These are phyloP conservation scores for Euzophera pinguis DNA, from an alignment of 2,888 invertebrate genomes.

Conservation along the genomic window DNA sequence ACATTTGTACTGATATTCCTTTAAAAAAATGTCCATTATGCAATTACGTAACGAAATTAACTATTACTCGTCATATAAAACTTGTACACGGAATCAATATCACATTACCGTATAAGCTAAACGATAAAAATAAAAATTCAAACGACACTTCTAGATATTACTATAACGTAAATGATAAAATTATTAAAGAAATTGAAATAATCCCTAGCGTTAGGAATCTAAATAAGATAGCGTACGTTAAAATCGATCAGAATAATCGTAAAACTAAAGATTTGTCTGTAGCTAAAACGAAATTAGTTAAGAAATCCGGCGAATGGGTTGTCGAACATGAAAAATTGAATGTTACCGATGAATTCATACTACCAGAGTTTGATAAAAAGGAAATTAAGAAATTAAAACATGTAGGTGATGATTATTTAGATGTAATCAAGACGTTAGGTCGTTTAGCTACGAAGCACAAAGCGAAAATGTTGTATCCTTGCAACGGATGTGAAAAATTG, in stretches of 20 bases:
- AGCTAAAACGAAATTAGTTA: slow-evolving; percentile 49
- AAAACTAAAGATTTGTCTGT: slow-evolving; percentile 34
- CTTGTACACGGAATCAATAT: slow-evolving; percentile 37
- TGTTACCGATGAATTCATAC: slow-evolving; percentile 26
- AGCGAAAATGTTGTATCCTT: slow-evolving; percentile 52
- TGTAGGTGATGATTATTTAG: slow-evolving; percentile 36
- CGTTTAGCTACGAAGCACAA: slow-evolving; percentile 42
- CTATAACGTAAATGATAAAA: slow-evolving; percentile 35
- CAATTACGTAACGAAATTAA: slow-evolving; percentile 36
- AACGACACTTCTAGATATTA: slow-evolving; percentile 39
- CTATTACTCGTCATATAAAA: slow-evolving; percentile 39
- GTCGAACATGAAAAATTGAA: slow-evolving; percentile 43
- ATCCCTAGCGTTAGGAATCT: slow-evolving; percentile 58
- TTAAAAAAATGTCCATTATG: slow-evolving; percentile 62
- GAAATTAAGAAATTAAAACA: slow-evolving; percentile 29
- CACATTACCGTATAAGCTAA: slow-evolving; percentile 32
- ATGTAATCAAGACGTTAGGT: slow-evolving; percentile 43
- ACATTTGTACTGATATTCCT: slow-evolving; percentile 45
- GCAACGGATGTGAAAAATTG: slow-evolving; percentile 55
- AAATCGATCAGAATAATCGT: slow-evolving; percentile 45
- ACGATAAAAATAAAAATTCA: slow-evolving; percentile 32
- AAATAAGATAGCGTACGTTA: slow-evolving; percentile 44
- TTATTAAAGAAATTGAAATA: slow-evolving; percentile 41
- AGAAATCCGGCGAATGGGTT: slow-evolving; percentile 52
- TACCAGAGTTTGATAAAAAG: slow-evolving; percentile 36